These are phyloP conservation scores for Deilephila elpenor DNA, from an alignment of 2,888 invertebrate species.

Conservation along the genomic window DNA sequence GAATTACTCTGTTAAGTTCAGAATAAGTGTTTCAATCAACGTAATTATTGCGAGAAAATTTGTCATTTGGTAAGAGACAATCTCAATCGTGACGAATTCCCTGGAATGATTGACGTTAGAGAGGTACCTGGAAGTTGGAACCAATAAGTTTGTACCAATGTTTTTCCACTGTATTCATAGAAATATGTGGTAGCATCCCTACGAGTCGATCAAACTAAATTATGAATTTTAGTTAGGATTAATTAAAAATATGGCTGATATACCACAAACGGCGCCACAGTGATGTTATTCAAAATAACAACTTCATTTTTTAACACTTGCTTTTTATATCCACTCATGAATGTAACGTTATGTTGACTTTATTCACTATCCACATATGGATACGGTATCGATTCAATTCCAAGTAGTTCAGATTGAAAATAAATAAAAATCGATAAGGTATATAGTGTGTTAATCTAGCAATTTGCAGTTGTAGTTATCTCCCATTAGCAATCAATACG, in stretches of 20 bases:
- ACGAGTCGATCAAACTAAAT: no score
- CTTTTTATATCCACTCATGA: no score
- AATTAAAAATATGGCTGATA: no score
- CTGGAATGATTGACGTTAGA: neutral
- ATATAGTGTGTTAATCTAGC: neutral
- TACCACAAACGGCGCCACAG: no score
- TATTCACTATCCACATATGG: neutral
- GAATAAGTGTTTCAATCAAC: constrained; percentile 7
- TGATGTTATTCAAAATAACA: no score
- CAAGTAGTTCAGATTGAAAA: neutral
- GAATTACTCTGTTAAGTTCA: neutral
- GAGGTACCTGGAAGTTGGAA: no score
- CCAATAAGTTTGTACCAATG: no score
- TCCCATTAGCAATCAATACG: constrained; percentile 11
- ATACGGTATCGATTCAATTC: neutral
- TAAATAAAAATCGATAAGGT: neutral
- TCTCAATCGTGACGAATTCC: neutral
- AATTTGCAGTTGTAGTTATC: neutral
- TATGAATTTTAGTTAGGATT: no score
- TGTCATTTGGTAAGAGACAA: neutral
- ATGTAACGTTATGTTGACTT: neutral
- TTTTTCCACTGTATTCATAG: no score
- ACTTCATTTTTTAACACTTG: no score
- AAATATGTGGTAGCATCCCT: no score
- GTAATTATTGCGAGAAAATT: neutral